A percentile compares a stretch with the other conserved stretches of the same genome.
Evolutionary conservation across 1,140 invertebrate genomes (phyloP).

Genomic region (Apolygus lucorum): DNA sequence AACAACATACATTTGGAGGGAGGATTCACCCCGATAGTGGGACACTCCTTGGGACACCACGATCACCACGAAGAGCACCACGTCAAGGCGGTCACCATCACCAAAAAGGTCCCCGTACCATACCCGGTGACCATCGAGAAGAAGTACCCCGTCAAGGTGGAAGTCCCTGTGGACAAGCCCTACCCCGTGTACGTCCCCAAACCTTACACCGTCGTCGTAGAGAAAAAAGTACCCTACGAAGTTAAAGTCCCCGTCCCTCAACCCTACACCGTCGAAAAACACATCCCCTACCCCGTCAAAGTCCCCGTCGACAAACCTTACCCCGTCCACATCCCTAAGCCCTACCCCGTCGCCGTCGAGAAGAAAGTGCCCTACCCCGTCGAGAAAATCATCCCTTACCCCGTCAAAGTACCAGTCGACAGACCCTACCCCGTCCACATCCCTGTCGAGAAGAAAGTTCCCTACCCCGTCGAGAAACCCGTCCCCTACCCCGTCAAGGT

Average conservation of each 20-base stretch:
- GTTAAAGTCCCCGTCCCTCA: conserved; percentile 42
- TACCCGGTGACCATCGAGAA: conserved; percentile 37
- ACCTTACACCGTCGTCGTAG: conserved; percentile 69
- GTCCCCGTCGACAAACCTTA: conserved; percentile 51
- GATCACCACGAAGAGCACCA: conserved; percentile 17
- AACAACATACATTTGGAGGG: conserved; percentile 10
- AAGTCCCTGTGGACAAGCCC: conserved; percentile 26
- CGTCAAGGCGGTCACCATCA: conserved; percentile 23
- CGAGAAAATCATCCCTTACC: conserved; percentile 51
- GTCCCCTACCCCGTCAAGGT: conserved; percentile 48
- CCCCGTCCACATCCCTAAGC: conserved; percentile 42
- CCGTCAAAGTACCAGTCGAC: conserved; percentile 47
- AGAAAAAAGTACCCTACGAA: conserved; percentile 43
- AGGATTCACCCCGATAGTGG: conserved; percentile 21
- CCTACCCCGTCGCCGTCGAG: conserved; percentile 39
- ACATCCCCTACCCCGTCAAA: conserved; percentile 43
- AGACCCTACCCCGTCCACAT: conserved; percentile 47
- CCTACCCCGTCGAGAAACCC: conserved; percentile 49
- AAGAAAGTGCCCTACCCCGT: conserved; percentile 36
- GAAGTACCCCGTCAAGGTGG: conserved; percentile 34
- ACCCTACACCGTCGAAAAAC: conserved; percentile 53
- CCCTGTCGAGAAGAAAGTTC: conserved; percentile 47
- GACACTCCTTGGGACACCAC: background rate
- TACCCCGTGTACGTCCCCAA: conserved; percentile 28
- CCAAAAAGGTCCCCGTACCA: conserved; percentile 36